Base-by-base conservation (phyloP, 2,113 vertebrate genomes). In the Pongo abelii region DNA sequence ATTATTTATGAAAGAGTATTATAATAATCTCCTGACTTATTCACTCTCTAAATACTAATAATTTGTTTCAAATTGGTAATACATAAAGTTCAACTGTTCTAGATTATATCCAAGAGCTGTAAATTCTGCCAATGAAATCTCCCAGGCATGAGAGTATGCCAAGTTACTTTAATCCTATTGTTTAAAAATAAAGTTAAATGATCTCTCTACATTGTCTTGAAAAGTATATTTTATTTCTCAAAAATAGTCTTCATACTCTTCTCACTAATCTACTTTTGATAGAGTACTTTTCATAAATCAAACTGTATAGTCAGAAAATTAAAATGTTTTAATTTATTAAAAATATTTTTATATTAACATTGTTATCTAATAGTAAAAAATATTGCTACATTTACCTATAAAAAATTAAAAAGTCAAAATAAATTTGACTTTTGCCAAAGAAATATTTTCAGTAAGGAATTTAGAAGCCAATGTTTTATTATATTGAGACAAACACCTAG, bases 271-370 rank as follows among this genome's bases (percentile, higher is more conserved):
- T 94, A 23, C 93, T 98, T 97, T 61, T 92, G 87, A 98, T 96
- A 97, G 96, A 98, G 92, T 84, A 86, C 88, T 94, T 98, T 94
- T 93, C 89, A 98, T 97, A 97, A 93, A 98, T 92, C 91, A 88
- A 50, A 72, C 10, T 88, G 13, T 9, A 25, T 27, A 79, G 46
- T 43, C 69, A 92, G 32, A 75, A 94, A 38, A 84, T 23, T 14
- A 13, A 96, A 94, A 77, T n/a, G 95, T 96, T 98, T 77, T 7
- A 5, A 91, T 20, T 79, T 67, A 61, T 46, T 91, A 77, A 23
- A 80, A 72, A 10, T 69, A 32, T 84, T 81, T 93, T 77, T 91
- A 84, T 52, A 6, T 95, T 81, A 97, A 75, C 91, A 83, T 52
- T 96, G 13, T 48, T 95, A 92, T 86, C 79, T 97, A 83, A 70